Base-by-base conservation (phyloP, 1,140 invertebrate species). In the Saxidomus purpurata region DNA sequence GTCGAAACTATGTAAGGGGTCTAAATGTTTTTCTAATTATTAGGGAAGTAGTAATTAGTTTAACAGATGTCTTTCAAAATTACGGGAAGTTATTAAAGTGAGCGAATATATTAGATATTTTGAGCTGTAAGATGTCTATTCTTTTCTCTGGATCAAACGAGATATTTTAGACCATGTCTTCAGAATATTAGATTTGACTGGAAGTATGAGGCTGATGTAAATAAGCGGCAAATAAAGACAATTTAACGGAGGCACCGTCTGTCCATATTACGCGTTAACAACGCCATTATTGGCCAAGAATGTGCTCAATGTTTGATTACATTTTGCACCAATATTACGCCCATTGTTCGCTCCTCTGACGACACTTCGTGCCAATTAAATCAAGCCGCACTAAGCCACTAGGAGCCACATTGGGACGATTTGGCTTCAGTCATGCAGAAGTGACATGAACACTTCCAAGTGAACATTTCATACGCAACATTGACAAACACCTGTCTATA, bases 251-350 rank as follows among this genome's bases (percentile, higher is more conserved):
- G 74, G 15, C 22, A 47, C 76, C 86, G 52, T 80, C 77, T 81
- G 76, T 80, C 77, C 86, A 67, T 80, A 88, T 88, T 88, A 88
- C 59, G 86, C 59, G 55, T 88, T 88, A 88, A 88, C 76, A 81
- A 81, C 76, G 25, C 38, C 25, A 43, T 88, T 88, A 88, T 80
- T 69, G 55, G 49, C 34, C 47, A n/a, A 34, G 36, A 71, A 80
- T 63, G 52, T 55, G 28, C 59, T 81, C 59, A 63, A 81, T 71
- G 86, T 88, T 88, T 88, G 76, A 88, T 88, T 88, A 88, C 76
- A 88, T 88, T 79, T 81, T 81, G 86, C 74, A 69, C 59, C 77
- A 88, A 88, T 87, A 79, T 79, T 67, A 55, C 71, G n/a, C 4
- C 85, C 71, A 79, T 87, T 87, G 85, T 87, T 63, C 38, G 47